Base-by-base conservation (phyloP, 2,113 vertebrate genomes). In the Protobothrops mucrosquamatus region DNA sequence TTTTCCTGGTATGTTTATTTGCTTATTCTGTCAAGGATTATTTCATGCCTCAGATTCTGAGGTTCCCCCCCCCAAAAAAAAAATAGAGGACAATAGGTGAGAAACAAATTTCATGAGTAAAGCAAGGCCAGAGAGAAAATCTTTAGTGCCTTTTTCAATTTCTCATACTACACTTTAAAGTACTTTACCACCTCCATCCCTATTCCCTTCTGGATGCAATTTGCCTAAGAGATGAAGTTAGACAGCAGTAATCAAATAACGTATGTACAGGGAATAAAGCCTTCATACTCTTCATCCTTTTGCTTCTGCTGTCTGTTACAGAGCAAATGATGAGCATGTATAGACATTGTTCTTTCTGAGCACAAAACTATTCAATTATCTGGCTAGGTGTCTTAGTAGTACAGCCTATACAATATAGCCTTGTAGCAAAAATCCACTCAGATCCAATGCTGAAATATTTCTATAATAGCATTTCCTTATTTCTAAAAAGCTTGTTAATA, bases 401-500 rank as follows among this genome's bases (percentile, higher is more conserved):
- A 69, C 34, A 69, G 2, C 64, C 5, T 87, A 6, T 12, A 54
- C 64, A 26, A 61, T 69, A 64, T 3, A 48, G 7, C 7, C 5
- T 88, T 93, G 88, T 20, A 81, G 22, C n/a, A 52, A 56, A 85
- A 85, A 86, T 0, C 39, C 39, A 55, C 5, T 81, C n/a, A 88
- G 69, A 61, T 74, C 81, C 85, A 85, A 85, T 51, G 29, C 34
- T 57, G 39, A 46, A 89, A 23, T 92, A 26, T 15, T 81, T 89
- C 22, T 85, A 11, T 51, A 52, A 85, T 89, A 39, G 22, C 59
- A 59, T 89, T 89, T 81, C 15, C 18, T 18, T 92, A 51, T 34
- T 55, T 91, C 52, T 54, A 91, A 15, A 18, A 61, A 69, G 22
- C 48, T 88, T 88, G 87, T 88, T 92, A 92, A 69, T 88, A 61